Conservation (phyloP, 1,140 invertebrate species). For the Lepidurus apus region DNA sequence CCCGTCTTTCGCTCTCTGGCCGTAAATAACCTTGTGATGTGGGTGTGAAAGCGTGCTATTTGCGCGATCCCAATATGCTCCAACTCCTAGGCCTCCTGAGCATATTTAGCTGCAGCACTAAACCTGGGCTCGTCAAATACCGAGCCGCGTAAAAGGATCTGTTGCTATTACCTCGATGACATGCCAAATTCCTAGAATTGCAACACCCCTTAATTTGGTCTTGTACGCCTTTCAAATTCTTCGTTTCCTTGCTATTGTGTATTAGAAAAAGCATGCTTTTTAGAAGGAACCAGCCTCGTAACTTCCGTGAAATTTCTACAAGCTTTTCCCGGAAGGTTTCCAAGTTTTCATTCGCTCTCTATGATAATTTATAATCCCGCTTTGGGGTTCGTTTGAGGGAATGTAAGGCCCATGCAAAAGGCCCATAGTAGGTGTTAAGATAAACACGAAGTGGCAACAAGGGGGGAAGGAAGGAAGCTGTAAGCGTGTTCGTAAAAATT, state of each 20-base stretch:
- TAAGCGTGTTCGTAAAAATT: neutral
- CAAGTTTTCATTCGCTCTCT: too few species aligned
- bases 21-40: constrained; percentile 16
- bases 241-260: neutral
- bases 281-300: too few species aligned
- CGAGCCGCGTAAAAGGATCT: neutral
- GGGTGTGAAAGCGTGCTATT: neutral
- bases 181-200: neutral
- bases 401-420: too few species aligned
- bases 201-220: neutral
- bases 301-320: too few species aligned
- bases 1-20: neutral
- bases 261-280: neutral
- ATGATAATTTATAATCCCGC: too few species aligned
- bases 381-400: too few species aligned
- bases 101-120: neutral
- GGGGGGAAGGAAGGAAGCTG: neutral
- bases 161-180: neutral
- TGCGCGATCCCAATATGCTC: neutral
- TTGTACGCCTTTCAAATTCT: neutral
- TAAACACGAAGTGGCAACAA: neutral
- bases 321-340: too few species aligned
- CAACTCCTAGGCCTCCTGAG: neutral
- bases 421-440: too few species aligned
- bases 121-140: neutral